Conservation (phyloP, 2,113 vertebrate genomes). For the Antennarius striatus region DNA sequence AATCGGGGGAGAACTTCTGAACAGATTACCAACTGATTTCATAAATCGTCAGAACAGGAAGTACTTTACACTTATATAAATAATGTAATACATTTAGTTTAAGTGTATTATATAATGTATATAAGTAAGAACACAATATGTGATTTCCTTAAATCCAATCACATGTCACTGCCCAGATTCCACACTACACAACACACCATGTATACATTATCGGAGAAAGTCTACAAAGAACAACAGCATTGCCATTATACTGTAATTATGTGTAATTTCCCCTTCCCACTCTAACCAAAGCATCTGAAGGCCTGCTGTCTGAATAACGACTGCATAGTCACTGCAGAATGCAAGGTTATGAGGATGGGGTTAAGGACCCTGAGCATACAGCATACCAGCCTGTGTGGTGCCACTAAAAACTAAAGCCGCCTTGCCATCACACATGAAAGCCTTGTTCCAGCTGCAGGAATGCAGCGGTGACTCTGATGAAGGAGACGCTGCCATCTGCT, state of each 20-base stretch:
- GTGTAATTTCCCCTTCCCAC: constrained; percentile 35
- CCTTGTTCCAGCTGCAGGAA: constrained; percentile 46
- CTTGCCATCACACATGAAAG: constrained; percentile 56
- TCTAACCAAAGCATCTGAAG: constrained; percentile 47
- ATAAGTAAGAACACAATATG: no score
- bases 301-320: constrained; percentile 41
- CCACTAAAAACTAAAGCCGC: constrained; percentile 41
- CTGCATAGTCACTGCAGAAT: constrained; percentile 53
- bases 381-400: constrained; percentile 48
- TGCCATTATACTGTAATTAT: constrained; percentile 49
- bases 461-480: constrained; percentile 16
- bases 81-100: no score
- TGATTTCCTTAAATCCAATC: no score
- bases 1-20: no score
- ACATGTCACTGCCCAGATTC: background rate
- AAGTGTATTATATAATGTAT: no score
- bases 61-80: no score
- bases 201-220: constrained; percentile 8
- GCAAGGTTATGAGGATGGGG: constrained; percentile 55
- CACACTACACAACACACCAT: background rate
- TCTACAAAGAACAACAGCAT: constrained; percentile 24
- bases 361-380: constrained; percentile 31
- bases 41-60: no score
- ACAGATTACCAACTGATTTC: no score
- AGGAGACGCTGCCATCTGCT: constrained; percentile 18